Percentiles rank a stretch among this genome's conserved stretches.
Conservation (phyloP, 2,797 vertebrate species). For the Onychomys arenicola region DNA sequence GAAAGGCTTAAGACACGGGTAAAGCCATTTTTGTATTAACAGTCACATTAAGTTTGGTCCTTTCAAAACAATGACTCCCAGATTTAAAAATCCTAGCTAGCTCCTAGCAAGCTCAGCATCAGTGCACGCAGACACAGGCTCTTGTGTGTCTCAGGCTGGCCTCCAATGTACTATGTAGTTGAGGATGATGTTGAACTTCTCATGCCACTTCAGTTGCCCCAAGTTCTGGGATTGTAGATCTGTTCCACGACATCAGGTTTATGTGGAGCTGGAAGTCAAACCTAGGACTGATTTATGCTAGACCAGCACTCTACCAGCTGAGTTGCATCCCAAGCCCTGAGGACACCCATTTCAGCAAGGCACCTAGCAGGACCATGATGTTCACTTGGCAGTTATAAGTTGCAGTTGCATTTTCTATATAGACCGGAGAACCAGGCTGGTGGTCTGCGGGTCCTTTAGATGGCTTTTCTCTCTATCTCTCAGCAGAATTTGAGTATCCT, state of each 20-base stretch:
- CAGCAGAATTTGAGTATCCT: accelerated
- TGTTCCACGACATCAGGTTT: neutral
- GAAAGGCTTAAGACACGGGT: neutral
- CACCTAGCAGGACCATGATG: neutral
- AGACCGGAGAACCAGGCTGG: neutral
- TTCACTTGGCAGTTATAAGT: neutral
- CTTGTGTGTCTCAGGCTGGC: neutral
- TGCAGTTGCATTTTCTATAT: neutral
- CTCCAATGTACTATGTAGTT: neutral
- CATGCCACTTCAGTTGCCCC: neutral
- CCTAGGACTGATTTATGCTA: neutral
- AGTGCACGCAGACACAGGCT: neutral
- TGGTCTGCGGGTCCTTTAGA: neutral
- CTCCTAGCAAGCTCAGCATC: neutral
- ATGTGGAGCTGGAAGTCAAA: neutral
- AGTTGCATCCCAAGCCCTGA: neutral
- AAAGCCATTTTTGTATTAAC: neutral
- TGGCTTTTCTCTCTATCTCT: neutral
- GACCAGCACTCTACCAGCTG: neutral
- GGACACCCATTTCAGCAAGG: neutral
- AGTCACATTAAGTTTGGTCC: neutral
- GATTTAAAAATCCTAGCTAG: neutral
- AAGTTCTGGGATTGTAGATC: neutral
- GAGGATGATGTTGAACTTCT: neutral
- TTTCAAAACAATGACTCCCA: neutral